Conservation (phyloP, 1,140 invertebrate species). For the Zaprionus camerounensis region DNA sequence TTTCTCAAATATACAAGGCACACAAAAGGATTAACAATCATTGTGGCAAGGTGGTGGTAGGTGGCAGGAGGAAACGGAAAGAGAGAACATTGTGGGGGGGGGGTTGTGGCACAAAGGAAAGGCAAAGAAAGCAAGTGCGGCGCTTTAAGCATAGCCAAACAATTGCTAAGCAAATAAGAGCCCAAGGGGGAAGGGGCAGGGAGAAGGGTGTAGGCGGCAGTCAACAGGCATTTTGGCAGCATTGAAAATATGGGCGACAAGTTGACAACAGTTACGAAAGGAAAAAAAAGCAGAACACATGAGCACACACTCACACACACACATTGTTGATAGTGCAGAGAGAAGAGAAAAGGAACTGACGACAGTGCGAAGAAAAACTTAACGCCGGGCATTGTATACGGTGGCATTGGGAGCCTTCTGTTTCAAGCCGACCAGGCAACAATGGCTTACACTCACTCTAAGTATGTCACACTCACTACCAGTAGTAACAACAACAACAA, state of each 20-base stretch:
- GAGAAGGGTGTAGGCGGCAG: conserved; percentile 25
- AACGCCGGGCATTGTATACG: conserved; percentile 34
- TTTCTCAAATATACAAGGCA: conserved; percentile 65
- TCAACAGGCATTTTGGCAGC: conserved; percentile 54
- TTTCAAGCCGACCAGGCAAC: conserved; percentile 33
- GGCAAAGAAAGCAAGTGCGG: conserved; percentile 28
- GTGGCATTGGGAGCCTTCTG: conserved; percentile 24
- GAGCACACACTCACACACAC: not conserved
- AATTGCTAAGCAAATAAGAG: conserved; percentile 47
- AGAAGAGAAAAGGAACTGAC: conserved; percentile 28
- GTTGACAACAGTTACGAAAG: conserved; percentile 30
- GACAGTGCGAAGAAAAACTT: conserved; percentile 38
- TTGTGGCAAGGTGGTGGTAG: not conserved
- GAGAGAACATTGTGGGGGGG: not conserved
- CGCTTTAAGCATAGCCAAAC: conserved; percentile 42
- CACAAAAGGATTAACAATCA: conserved; percentile 70
- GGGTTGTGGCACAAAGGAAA: not conserved
- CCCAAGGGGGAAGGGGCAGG: not conserved
- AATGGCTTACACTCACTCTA: conserved; percentile 46
- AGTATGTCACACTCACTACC: conserved; percentile 49
- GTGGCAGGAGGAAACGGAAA: not conserved
- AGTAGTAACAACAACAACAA: conserved; percentile 17
- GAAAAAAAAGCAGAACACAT: not conserved
- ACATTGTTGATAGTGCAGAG: conserved; percentile 67
- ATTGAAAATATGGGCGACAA: conserved; percentile 37